These are phyloP conservation scores for Propithecus perrieri DNA, from an alignment of 2,797 vertebrate species.

Conservation along the genomic window DNA sequence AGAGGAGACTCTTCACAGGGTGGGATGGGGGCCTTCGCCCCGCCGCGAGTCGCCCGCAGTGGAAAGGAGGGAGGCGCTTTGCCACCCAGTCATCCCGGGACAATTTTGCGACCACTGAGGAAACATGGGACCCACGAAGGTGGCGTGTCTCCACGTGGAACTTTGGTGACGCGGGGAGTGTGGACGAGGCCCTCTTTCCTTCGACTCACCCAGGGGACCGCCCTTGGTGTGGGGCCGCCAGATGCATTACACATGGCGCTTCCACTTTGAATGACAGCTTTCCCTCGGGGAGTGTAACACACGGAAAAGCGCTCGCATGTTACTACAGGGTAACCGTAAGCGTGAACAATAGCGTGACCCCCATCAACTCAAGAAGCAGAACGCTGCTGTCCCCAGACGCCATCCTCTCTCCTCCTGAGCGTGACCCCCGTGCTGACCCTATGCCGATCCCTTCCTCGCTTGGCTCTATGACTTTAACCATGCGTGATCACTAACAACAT, in stretches of 20 bases:
- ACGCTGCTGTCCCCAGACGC: neutral
- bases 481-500: neutral
- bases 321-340: neutral
- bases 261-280: no score
- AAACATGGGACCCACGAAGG: neutral
- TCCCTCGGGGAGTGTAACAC: neutral
- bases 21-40: neutral
- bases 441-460: neutral
- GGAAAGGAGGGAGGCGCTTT: neutral
- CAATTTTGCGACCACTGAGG: neutral
- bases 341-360: no score
- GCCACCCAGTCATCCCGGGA: neutral
- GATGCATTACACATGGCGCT: no score
- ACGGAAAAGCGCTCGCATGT: neutral
- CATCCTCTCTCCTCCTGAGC: neutral
- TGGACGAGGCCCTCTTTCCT: no score
- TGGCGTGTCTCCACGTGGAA: neutral
- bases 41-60: neutral
- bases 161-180: neutral
- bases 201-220: neutral
- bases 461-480: neutral
- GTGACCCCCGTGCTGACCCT: neutral
- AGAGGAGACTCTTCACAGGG: neutral
- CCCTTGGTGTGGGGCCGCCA: rapidly evolving
- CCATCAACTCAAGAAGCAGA: neutral